Percentiles rank a stretch among this genome's conserved stretches.
Conservation (phyloP, 2,888 invertebrate species). For the Hypselothyrea guttata region DNA sequence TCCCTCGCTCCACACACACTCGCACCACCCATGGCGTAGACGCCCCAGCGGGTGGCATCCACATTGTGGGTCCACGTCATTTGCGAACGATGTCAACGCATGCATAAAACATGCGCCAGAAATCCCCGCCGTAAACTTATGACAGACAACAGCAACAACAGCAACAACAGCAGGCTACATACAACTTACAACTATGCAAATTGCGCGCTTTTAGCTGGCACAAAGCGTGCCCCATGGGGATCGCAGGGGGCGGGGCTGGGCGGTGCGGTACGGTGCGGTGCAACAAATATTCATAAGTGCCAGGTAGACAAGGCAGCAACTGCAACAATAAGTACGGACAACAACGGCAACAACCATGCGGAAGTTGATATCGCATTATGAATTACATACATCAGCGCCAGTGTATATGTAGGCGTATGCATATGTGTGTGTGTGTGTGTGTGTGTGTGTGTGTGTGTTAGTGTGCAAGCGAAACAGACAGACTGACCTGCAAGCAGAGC, state of each 20-base stretch:
- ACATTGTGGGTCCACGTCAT: conserved; percentile 38
- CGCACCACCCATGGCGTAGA: not conserved
- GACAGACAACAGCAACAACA: conserved; percentile 54
- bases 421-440: too few species aligned
- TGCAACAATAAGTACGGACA: conserved; percentile 5
- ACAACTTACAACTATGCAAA: conserved; percentile 69
- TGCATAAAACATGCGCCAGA: conserved; percentile 68
- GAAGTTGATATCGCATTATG: conserved; percentile 72
- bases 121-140: conserved; percentile 44
- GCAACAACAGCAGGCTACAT: conserved; percentile 21
- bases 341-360: conserved; percentile 40
- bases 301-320: conserved; percentile 38
- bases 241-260: not conserved
- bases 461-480: too few species aligned
- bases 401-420: too few species aligned
- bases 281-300: conserved; percentile 67
- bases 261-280: conserved; percentile 8
- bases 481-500: too few species aligned
- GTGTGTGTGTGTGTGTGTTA: too few species aligned
- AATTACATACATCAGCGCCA: conserved; percentile 49
- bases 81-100: conserved; percentile 76
- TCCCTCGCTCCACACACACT: not conserved
- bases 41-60: not conserved
- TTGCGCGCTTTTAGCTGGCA: conserved; percentile 68
- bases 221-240: conserved; percentile 41